Conservation (phyloP, 2,888 invertebrate genomes). For the Monochamus alternatus region DNA sequence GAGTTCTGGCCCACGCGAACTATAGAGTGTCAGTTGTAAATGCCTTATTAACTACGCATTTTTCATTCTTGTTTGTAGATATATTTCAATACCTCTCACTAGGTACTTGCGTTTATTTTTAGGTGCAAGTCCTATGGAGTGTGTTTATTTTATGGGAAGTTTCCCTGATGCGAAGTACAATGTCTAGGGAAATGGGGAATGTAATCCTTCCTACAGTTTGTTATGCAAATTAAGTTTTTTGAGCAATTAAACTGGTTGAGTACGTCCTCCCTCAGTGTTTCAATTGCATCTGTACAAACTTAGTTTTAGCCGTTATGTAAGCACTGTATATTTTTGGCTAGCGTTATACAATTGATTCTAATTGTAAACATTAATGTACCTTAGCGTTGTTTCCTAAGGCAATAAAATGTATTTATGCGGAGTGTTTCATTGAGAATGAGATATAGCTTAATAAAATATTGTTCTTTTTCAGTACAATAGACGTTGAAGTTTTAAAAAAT, state of each 20-base stretch:
- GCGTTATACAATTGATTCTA: background rate
- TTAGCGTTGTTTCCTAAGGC: background rate
- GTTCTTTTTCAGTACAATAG: too few species aligned
- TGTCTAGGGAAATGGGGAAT: background rate
- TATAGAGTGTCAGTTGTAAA: slow-evolving; percentile 64
- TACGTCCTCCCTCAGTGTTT: background rate
- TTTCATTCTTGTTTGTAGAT: slow-evolving; percentile 58
- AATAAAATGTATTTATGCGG: too few species aligned
- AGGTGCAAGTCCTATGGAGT: background rate
- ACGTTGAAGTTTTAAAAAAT: too few species aligned
- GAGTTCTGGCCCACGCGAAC: slow-evolving; percentile 65
- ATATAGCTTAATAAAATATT: too few species aligned
- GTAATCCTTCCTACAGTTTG: slow-evolving; percentile 27
- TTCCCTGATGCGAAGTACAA: slow-evolving; percentile 2
- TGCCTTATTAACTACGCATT: slow-evolving; percentile 63
- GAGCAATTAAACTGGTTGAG: slow-evolving; percentile 22
- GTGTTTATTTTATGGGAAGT: background rate
- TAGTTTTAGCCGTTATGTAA: background rate
- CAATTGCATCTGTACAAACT: background rate
- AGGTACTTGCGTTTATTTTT: slow-evolving; percentile 14
- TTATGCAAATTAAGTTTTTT: slow-evolving; percentile 29
- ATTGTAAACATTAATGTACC: background rate
- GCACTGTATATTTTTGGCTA: background rate
- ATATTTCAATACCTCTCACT: slow-evolving; percentile 55
- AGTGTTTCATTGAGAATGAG: too few species aligned